phyloP scores from a whole-genome alignment of 2,113 vertebrate genomes.

The Lonchura striata region DNA sequence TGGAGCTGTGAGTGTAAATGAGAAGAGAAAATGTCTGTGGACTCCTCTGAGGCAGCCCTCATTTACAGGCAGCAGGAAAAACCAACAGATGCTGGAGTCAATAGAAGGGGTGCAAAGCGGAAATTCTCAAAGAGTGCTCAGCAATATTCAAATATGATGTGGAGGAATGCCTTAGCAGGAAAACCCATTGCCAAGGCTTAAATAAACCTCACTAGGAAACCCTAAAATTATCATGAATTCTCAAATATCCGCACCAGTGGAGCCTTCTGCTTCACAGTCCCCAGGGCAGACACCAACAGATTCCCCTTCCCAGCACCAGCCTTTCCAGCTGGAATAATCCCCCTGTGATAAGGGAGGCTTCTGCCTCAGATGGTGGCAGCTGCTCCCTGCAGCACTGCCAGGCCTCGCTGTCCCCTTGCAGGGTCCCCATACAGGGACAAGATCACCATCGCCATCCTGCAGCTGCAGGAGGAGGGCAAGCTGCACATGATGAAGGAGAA shows the following conservation, averaged over 20 bases:
- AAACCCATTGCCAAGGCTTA: constrained; percentile 21
- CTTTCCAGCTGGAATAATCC: neutral
- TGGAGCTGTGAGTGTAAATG: neutral
- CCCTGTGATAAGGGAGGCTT: neutral
- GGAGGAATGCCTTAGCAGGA: neutral
- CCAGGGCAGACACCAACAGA: neutral
- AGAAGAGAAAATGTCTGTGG: neutral
- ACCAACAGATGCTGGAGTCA: constrained; percentile 15
- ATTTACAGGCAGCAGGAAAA: neutral
- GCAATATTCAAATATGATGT: neutral
- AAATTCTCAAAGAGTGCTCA: neutral
- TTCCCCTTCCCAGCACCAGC: neutral
- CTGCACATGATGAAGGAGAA: constrained; percentile 99
- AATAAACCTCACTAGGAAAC: neutral
- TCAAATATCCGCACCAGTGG: neutral
- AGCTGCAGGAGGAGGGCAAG: constrained; percentile 96
- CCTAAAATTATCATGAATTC: neutral
- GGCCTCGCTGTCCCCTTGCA: constrained; percentile 41
- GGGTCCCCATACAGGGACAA: constrained; percentile 96
- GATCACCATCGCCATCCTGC: constrained; percentile 95
- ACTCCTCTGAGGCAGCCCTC: neutral
- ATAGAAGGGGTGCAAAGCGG: neutral
- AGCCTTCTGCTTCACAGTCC: neutral
- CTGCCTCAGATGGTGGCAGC: neutral
- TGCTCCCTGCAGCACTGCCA: neutral